A percentile compares a stretch with the other conserved stretches of the same genome.
Evolutionary conservation across 2,113 vertebrate species (phyloP).

Genomic region (Myotis davidii): DNA sequence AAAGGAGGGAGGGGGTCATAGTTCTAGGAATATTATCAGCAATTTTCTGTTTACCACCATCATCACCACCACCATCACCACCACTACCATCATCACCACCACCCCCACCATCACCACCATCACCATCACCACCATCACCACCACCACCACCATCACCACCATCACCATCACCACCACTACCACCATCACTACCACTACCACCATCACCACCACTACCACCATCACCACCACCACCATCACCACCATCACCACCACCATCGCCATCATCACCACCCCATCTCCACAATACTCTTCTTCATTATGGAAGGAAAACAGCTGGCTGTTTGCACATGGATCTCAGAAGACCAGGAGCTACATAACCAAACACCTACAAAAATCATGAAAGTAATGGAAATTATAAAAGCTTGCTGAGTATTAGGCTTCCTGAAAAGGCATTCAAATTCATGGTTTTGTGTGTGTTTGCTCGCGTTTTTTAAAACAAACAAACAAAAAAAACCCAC

Average conservation of each 20-base stretch:
- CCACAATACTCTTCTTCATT: neutral
- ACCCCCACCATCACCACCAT: accelerated
- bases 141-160: accelerated
- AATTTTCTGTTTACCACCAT: neutral
- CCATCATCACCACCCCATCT: no score
- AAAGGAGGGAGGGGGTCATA: neutral
- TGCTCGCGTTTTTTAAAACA: neutral
- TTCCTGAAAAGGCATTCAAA: neutral
- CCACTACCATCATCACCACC: accelerated
- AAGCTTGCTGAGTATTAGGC: neutral
- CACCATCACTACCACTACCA: accelerated
- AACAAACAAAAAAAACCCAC: neutral
- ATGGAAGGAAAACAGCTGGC: neutral
- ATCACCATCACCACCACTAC: accelerated
- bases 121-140: accelerated
- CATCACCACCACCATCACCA: accelerated
- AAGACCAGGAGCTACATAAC: neutral
- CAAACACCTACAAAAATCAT: neutral
- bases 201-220: accelerated
- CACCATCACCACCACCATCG: no score
- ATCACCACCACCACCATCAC: accelerated
- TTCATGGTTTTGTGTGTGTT: neutral
- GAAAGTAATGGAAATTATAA: neutral
- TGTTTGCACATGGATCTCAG: neutral
- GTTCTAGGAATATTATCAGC: neutral